These are phyloP conservation scores for Cyrtodaria siliqua DNA, from an alignment of 2,888 invertebrate species.

Conservation along the genomic window DNA sequence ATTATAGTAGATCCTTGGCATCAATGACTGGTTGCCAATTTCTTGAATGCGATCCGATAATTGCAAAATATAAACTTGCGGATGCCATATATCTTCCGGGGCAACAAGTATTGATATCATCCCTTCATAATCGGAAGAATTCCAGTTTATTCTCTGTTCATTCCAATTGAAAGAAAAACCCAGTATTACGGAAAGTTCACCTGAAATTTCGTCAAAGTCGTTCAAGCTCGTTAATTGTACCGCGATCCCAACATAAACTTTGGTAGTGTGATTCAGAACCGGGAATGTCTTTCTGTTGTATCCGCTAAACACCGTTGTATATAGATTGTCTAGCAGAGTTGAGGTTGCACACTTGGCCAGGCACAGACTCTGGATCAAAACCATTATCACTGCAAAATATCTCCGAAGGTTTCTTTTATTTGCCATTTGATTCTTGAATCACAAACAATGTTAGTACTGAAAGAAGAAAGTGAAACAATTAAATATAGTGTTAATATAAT, in stretches of 20 bases:
- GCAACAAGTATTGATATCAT: slow-evolving; percentile 20
- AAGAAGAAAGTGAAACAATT: no score
- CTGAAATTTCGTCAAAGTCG: slow-evolving; percentile 47
- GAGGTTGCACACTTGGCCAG: no score
- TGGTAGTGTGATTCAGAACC: neutral
- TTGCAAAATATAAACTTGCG: slow-evolving; percentile 32
- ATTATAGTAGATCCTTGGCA: slow-evolving; percentile 9
- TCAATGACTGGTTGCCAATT: slow-evolving; percentile 25
- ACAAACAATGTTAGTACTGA: no score
- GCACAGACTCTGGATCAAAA: no score
- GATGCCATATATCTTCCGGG: slow-evolving; percentile 40
- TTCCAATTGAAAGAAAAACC: slow-evolving; percentile 29
- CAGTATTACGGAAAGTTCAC: slow-evolving; percentile 21
- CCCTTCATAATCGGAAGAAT: neutral
- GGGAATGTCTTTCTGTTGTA: slow-evolving; percentile 17
- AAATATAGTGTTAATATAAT: no score
- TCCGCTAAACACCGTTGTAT: slow-evolving; percentile 2
- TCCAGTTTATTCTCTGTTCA: slow-evolving; percentile 42
- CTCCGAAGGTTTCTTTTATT: no score
- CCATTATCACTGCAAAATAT: no score
- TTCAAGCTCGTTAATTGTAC: slow-evolving; percentile 23
- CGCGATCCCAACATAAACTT: neutral
- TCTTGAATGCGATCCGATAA: slow-evolving; percentile 20
- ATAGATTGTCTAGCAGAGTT: neutral
- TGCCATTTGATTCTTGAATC: no score